Conservation (phyloP, 2,113 vertebrate species). For the Rhineura floridana region DNA sequence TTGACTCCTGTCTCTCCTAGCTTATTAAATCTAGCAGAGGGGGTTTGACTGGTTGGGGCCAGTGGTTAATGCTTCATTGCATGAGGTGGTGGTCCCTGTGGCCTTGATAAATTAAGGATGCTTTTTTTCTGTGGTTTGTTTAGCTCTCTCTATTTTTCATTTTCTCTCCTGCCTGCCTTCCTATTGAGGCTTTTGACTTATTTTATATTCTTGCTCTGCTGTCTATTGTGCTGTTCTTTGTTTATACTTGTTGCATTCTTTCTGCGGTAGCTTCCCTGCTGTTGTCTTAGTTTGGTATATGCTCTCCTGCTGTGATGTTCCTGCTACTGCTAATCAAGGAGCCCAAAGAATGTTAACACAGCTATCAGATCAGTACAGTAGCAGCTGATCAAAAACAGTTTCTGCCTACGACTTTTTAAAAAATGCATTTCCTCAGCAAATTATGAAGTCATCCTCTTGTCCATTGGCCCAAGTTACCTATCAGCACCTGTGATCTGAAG, state of each 20-base stretch:
- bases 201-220: slow-evolving; percentile 10
- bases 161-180: not conserved
- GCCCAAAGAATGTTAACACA: not conserved
- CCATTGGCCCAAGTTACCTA: not conserved
- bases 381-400: not conserved
- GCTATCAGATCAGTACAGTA: not conserved
- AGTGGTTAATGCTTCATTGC: no score
- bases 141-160: slow-evolving; percentile 12
- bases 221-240: slow-evolving; percentile 10
- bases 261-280: slow-evolving; percentile 23
- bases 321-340: not conserved
- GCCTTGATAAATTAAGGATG: not conserved
- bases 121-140: slow-evolving; percentile 8
- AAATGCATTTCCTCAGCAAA: not conserved
- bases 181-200: not conserved
- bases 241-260: slow-evolving; percentile 27
- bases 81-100: no score
- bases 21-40: no score
- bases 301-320: not conserved
- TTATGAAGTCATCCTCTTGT: not conserved
- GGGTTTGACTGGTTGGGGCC: no score
- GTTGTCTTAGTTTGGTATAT: not conserved
- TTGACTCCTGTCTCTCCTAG: no score
- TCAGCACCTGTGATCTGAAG: not conserved
- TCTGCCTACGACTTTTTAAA: not conserved